Evolutionary conservation across 2,888 invertebrate species (phyloP).

Genomic region (Phengaris alcon): DNA sequence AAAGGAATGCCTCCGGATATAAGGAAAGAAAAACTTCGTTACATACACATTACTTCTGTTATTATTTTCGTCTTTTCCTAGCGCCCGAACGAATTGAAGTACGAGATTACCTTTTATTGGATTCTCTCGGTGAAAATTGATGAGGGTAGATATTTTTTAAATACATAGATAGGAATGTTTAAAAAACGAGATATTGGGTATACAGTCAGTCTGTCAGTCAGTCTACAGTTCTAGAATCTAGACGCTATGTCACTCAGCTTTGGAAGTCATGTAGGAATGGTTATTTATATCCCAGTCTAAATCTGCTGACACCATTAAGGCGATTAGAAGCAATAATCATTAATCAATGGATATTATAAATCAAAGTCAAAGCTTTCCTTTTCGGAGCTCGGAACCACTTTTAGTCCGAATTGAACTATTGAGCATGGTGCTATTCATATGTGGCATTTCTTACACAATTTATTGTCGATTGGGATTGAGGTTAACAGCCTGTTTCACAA

Average conservation of each 20-base stretch:
- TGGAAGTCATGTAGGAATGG: not conserved
- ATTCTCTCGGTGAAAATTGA: not conserved
- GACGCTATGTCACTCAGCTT: not conserved
- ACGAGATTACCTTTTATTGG: slow-evolving; percentile 35
- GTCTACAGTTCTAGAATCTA: not conserved
- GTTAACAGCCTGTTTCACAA: not conserved
- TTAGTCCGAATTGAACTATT: slow-evolving; percentile 13
- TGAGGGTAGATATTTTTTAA: not conserved
- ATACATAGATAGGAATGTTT: not conserved
- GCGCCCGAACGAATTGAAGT: slow-evolving; percentile 34
- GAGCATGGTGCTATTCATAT: not conserved
- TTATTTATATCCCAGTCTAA: slow-evolving; percentile 16
- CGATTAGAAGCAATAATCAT: slow-evolving; percentile 16
- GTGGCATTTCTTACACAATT: not conserved
- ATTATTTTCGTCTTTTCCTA: slow-evolving; percentile 40
- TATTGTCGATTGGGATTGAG: not conserved
- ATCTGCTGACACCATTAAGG: slow-evolving; percentile 15
- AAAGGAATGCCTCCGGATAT: slow-evolving; percentile 33
- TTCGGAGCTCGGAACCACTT: not conserved
- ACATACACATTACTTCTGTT: slow-evolving; percentile 41
- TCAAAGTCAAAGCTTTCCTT: slow-evolving; percentile 23
- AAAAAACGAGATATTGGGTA: not conserved
- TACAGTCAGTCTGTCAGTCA: no score
- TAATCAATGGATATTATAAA: slow-evolving; percentile 23
- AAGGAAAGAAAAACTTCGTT: slow-evolving; percentile 43